Conservation (phyloP, 2,888 invertebrate species). For the Volucella bombylans region DNA sequence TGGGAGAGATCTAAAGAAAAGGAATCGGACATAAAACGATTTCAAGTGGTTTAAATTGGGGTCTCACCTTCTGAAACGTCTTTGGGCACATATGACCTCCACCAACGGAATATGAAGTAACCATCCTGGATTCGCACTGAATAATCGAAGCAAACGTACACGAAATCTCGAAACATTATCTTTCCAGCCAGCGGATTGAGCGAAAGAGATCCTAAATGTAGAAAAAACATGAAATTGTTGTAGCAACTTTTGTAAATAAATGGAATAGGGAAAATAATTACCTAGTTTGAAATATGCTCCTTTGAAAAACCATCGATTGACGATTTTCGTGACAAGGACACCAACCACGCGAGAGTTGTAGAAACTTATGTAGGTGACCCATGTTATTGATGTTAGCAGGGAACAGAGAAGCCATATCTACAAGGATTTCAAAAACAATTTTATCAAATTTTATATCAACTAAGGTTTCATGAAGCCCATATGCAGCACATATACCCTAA, state of each 20-base stretch:
- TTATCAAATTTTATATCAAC: background rate
- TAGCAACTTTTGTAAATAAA: background rate
- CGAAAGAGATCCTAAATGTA: constrained; percentile 92
- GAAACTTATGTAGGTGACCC: constrained; percentile 97
- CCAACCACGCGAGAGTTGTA: constrained; percentile 97
- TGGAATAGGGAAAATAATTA: constrained; percentile 81
- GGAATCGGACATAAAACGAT: background rate
- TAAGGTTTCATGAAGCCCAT: background rate
- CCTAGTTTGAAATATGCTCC: constrained; percentile 95
- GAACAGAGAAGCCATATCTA: constrained; percentile 90
- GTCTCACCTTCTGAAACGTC: constrained; percentile 94
- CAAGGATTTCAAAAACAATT: constrained; percentile 32
- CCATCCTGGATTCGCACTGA: constrained; percentile 97
- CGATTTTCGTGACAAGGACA: constrained; percentile 92
- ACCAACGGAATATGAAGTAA: constrained; percentile 98
- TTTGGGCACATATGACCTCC: constrained; percentile 97
- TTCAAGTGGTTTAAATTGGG: background rate
- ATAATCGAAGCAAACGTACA: constrained; percentile 96
- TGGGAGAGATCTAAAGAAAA: constrained; percentile 92
- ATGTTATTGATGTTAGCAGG: constrained; percentile 91
- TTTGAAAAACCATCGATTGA: constrained; percentile 92
- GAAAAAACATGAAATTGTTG: background rate
- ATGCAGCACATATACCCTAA: background rate
- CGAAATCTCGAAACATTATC: constrained; percentile 98
- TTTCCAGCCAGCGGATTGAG: constrained; percentile 98